phyloP scores from a whole-genome alignment of 2,113 vertebrate species.

The Fregetta grallaria region DNA sequence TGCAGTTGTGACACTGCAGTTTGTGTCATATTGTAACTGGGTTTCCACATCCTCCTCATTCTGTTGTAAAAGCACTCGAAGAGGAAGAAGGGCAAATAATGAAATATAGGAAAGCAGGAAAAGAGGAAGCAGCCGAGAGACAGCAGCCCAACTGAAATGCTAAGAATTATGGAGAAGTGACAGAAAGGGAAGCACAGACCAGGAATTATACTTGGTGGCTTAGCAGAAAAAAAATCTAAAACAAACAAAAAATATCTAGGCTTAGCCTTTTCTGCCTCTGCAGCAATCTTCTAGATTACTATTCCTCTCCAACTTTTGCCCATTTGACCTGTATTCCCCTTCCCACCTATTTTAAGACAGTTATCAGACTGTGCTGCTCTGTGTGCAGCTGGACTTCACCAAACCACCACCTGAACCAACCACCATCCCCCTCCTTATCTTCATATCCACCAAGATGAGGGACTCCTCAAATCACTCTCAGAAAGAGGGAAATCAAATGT shows the following conservation, averaged over 20 bases:
- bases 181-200: conserved; percentile 91
- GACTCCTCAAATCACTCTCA: background rate
- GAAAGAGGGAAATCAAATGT: background rate
- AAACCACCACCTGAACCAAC: background rate
- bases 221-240: background rate
- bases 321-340: background rate
- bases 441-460: background rate
- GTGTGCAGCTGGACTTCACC: background rate
- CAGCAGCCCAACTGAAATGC: conserved; percentile 86
- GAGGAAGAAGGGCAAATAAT: conserved; percentile 92
- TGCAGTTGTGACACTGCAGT: conserved; percentile 70
- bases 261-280: background rate
- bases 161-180: conserved; percentile 96
- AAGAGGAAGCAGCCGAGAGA: conserved; percentile 88
- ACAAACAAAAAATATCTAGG: background rate
- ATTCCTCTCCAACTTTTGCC: background rate
- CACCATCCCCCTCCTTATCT: background rate
- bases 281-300: background rate
- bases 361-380: background rate
- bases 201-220: conserved; percentile 80
- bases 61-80: conserved; percentile 77
- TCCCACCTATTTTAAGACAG: background rate
- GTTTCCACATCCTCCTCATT: conserved; percentile 89
- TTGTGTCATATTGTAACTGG: conserved; percentile 79
- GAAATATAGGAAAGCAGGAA: conserved; percentile 94